phyloP scores from a whole-genome alignment of 2,113 vertebrate genomes.

The Myiozetetes cayanensis region DNA sequence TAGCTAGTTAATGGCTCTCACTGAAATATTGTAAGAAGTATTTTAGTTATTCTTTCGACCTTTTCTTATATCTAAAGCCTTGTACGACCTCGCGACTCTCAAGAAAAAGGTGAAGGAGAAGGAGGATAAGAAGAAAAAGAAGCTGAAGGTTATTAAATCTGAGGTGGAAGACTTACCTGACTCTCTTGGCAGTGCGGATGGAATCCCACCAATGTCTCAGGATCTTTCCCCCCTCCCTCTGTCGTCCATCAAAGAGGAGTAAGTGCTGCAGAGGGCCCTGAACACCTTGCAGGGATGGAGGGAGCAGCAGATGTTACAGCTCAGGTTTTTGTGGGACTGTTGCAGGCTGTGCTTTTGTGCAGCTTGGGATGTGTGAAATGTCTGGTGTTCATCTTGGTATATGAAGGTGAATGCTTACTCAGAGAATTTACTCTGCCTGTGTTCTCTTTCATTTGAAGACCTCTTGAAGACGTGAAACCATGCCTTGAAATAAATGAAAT shows the following conservation, averaged over 20 bases:
- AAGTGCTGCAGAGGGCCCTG: constrained; percentile 55
- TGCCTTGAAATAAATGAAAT: constrained; percentile 88
- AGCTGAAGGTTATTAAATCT: constrained; percentile 85
- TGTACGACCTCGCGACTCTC: constrained; percentile 86
- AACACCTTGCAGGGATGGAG: not conserved
- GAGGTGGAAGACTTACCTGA: constrained; percentile 89
- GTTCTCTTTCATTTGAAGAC: constrained; percentile 70
- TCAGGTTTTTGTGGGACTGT: not conserved
- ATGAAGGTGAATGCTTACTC: not conserved
- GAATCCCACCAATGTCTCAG: constrained; percentile 73
- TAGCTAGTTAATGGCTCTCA: not conserved
- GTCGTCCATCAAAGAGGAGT: constrained; percentile 92
- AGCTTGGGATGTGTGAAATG: not conserved
- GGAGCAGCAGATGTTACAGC: not conserved
- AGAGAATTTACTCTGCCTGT: not conserved
- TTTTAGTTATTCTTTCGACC: not conserved
- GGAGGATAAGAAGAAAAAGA: constrained; percentile 92
- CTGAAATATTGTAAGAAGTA: not conserved
- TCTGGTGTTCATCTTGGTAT: not conserved
- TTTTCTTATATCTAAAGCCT: constrained; percentile 63
- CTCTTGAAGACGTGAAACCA: constrained; percentile 86
- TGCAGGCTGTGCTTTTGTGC: not conserved
- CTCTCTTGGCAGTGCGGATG: constrained; percentile 72
- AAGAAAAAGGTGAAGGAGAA: constrained; percentile 90
- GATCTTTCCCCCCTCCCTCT: constrained; percentile 79